Base-by-base conservation (phyloP, 2,797 vertebrate species). In the Typhlichthys subterraneus region DNA sequence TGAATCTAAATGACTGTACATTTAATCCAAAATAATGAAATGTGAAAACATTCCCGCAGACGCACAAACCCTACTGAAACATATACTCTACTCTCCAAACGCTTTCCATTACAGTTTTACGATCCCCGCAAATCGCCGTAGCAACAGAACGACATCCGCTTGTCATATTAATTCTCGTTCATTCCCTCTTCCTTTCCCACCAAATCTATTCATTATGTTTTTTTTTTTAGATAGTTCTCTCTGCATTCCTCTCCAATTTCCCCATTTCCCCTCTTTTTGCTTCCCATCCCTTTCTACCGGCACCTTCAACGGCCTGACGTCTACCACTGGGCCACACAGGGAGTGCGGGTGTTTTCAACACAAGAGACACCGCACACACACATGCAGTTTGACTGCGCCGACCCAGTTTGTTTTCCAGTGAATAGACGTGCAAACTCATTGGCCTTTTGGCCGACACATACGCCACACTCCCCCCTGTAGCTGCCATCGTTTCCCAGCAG, bases 271-370 rank as follows among this genome's bases (percentile, higher is more conserved):
- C 52, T 10, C 14, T 51, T 55, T 54, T 33, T 8, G 5, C 52
- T 48, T 19, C 10, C 53, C 14, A n/a, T 49, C 54, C 45, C 19
- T 57, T 69, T 12, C 69, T 51, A 46, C 62, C 52, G 63, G 65
- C 38, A 9, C 0, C 61, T 49, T 60, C 42, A 19, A 61, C 15
- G 2, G 59, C 33, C 55, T 86, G 82, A 89, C 81, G 80, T 86
- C 77, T 63, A 81, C 67, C 71, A 54, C 57, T 2, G 65, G 87
- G 83, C 89, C 85, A 89, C 88, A 91, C 87, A 89, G 76, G 80
- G 73, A 75, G 87, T 71, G 64, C 23, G 1, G 15, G 61, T 72
- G 59, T 63, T 79, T 79, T 77, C 42, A 53, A 77, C 63, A 84
- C 77, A 76, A 80, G 85, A 84, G 79, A 79, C 80, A 86, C 87